phyloP scores from a whole-genome alignment of 2,113 vertebrate genomes.

The Heptranchias perlo region DNA sequence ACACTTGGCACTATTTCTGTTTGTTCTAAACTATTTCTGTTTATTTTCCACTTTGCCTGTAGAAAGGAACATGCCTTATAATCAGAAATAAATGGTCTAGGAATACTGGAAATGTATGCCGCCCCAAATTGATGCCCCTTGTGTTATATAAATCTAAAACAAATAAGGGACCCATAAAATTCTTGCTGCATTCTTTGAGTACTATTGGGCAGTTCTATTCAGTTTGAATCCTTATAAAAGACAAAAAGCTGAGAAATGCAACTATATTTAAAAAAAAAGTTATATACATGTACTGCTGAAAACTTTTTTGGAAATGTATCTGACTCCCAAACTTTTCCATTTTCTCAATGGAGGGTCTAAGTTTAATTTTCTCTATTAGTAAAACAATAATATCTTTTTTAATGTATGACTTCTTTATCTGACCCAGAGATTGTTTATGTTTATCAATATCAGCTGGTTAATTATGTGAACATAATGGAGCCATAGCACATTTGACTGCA shows the following conservation, averaged over 20 bases:
- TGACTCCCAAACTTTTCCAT: neutral
- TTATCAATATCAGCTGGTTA: neutral
- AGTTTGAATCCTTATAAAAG: neutral
- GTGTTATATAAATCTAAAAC: neutral
- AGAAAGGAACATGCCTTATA: neutral
- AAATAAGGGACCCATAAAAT: neutral
- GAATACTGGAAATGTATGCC: neutral
- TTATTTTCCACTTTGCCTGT: neutral
- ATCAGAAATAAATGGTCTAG: neutral
- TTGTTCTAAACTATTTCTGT: neutral
- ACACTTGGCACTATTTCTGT: neutral
- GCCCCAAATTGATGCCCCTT: neutral
- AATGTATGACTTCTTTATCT: neutral
- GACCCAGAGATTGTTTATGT: neutral
- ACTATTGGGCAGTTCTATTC: neutral
- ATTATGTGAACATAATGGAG: neutral
- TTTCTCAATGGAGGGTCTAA: no score
- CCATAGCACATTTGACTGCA: neutral
- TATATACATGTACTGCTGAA: neutral
- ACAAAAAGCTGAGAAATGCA: neutral
- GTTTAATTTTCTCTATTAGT: no score
- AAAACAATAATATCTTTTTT: neutral
- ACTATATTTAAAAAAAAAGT: neutral
- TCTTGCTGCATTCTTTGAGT: neutral
- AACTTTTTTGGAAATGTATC: neutral